A percentile compares a stretch with the other conserved stretches of the same genome.
phyloP scores from a whole-genome alignment of 2,797 vertebrate species.

The Chelidonichthys spinosus region DNA sequence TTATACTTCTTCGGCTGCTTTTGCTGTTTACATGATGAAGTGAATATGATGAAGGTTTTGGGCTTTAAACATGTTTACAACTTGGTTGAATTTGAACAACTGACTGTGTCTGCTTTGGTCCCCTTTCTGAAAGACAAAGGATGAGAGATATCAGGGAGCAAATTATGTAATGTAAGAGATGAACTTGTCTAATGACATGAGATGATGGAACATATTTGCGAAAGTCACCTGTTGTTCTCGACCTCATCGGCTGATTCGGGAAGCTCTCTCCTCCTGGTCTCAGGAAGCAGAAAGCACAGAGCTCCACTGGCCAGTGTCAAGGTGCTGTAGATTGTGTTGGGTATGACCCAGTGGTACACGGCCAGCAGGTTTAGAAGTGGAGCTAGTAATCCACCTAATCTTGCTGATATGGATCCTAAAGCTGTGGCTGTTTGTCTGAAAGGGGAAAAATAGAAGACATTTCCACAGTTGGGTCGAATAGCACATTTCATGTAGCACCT shows the following conservation, averaged over 20 bases:
- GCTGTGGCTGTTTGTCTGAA: constrained; percentile 84
- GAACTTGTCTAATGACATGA: not conserved
- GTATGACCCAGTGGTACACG: constrained; percentile 69
- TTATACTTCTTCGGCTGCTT: not conserved
- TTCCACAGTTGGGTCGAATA: not conserved
- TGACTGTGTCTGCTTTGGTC: too few relatives aligned
- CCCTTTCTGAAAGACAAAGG: too few relatives aligned
- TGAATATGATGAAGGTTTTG: too few relatives aligned
- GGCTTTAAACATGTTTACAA: too few relatives aligned
- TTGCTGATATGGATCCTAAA: constrained; percentile 70
- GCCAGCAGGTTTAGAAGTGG: constrained; percentile 81
- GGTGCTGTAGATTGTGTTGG: constrained; percentile 78
- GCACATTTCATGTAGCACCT: not conserved
- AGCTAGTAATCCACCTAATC: constrained; percentile 76
- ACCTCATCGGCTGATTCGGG: constrained; percentile 68
- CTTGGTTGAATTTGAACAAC: too few relatives aligned
- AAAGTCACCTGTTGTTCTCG: constrained; percentile 36
- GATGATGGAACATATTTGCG: not conserved
- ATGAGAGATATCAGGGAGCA: too few relatives aligned
- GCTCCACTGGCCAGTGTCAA: constrained; percentile 65
- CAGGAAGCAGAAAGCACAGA: constrained; percentile 83
- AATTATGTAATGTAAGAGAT: too few relatives aligned
- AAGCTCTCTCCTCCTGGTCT: constrained; percentile 78
- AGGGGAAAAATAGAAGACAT: not conserved
- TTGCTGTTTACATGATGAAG: not conserved